A percentile compares a stretch with the other conserved stretches of the same genome.
Conservation (phyloP, 2,797 vertebrate genomes). For the Rhynchotus rufescens region DNA sequence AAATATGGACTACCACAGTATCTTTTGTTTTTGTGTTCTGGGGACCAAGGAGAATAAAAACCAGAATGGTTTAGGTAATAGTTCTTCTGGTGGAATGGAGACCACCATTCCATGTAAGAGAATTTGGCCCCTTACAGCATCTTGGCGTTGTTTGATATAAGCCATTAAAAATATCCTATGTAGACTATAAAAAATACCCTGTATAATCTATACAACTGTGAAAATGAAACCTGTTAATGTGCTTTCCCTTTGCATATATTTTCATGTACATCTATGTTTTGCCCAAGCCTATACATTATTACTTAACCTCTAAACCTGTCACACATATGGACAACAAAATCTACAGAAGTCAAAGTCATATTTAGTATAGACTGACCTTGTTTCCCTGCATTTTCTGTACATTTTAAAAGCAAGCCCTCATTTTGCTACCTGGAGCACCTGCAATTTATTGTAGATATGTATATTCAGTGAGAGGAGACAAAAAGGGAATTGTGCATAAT, state of each 20-base stretch:
- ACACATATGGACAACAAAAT: constrained; percentile 69
- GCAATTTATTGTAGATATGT: not conserved
- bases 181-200: constrained; percentile 52
- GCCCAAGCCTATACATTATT: constrained; percentile 50
- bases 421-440: not conserved
- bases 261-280: constrained; percentile 54
- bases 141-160: constrained; percentile 40
- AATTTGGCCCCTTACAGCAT: not conserved
- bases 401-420: constrained; percentile 7
- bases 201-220: constrained; percentile 64
- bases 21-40: not conserved
- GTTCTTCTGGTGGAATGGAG: not conserved
- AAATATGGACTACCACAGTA: not conserved
- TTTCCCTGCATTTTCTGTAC: constrained; percentile 47
- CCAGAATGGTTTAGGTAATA: not conserved
- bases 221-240: constrained; percentile 59
- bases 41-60: not conserved
- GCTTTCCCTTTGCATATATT: constrained; percentile 42
- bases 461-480: rapidly evolving
- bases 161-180: constrained; percentile 35
- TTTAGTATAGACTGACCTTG: constrained; percentile 44
- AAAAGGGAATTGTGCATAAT: not conserved
- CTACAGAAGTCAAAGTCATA: constrained; percentile 50
- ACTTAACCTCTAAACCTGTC: constrained; percentile 62
- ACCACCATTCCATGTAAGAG: not conserved